phyloP scores from a whole-genome alignment of 35 echinoderm and acorn worm species.

The Lytechinus pictus region DNA sequence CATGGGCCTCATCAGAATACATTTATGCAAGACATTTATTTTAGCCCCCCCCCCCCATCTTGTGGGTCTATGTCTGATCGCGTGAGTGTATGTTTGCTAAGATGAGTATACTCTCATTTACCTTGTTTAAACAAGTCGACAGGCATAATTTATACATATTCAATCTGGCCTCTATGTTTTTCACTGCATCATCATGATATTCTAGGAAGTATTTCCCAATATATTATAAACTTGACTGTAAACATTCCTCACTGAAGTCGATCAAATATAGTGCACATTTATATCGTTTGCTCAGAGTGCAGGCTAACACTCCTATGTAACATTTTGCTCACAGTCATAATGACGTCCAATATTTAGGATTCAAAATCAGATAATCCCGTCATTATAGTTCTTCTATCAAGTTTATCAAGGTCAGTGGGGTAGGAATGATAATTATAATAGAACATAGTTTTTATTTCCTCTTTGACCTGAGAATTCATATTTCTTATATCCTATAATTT shows the following conservation, averaged over 20 bases:
- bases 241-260: not conserved
- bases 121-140: not conserved
- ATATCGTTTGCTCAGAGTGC: not conserved
- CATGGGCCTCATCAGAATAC: not conserved
- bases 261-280: not conserved
- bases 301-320: not conserved
- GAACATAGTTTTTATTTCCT: not conserved
- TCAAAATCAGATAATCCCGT: not conserved
- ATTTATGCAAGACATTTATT: slow-evolving; percentile 50
- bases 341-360: not conserved
- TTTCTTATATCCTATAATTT: no score
- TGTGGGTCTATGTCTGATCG: not conserved
- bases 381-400: no score
- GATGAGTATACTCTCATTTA: slow-evolving; percentile 5
- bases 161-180: not conserved
- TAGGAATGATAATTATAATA: not conserved
- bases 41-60: not conserved
- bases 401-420: not conserved
- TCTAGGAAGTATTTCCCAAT: not conserved
- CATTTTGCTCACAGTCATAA: not conserved
- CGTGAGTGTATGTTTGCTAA: not conserved
- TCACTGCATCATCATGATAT: not conserved
- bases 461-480: not conserved
- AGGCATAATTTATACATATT: not conserved
- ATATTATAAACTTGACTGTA: not conserved